Percentiles rank a stretch among this genome's conserved stretches.
Evolutionary conservation across 2,797 vertebrate genomes (phyloP).

Genomic region (Sebastes goodei): DNA sequence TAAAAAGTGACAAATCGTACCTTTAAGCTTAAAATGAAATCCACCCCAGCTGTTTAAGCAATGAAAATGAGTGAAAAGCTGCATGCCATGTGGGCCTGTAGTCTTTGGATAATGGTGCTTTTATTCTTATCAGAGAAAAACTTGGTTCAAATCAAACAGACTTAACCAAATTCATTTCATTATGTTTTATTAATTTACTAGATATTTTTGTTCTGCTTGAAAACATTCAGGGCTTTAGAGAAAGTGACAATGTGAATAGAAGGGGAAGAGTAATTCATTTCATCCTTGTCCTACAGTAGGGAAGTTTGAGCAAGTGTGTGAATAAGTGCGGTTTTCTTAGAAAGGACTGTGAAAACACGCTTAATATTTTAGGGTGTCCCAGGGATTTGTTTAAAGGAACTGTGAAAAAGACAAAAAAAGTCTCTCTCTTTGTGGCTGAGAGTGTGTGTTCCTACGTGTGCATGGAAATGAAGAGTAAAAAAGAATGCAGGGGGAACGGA

Average conservation of each 20-base stretch:
- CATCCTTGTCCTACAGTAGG: constrained; percentile 8
- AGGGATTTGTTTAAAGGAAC: constrained; percentile 51
- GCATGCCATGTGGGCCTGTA: neutral
- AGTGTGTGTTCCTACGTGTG: neutral
- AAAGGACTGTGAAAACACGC: constrained; percentile 47
- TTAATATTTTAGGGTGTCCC: constrained; percentile 56
- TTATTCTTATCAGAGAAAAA: neutral
- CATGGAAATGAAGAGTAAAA: neutral
- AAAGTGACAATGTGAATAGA: constrained; percentile 16
- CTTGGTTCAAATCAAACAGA: neutral
- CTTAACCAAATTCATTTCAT: neutral
- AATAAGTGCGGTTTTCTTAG: constrained; percentile 30
- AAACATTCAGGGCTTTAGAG: constrained; percentile 10
- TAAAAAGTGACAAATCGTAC: fast-evolving
- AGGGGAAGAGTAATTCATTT: constrained; percentile 20
- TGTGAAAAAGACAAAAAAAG: constrained; percentile 22
- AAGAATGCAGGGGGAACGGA: neutral
- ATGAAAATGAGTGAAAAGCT: neutral
- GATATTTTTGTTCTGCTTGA: neutral
- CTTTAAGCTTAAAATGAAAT: neutral
- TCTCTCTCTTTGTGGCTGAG: neutral
- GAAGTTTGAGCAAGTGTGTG: constrained; percentile 1
- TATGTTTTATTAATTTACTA: neutral
- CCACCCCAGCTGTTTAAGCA: neutral
- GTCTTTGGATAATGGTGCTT: neutral